Evolutionary conservation across 2,797 vertebrate species (phyloP).

Genomic region (Sandelia bainsii): DNA sequence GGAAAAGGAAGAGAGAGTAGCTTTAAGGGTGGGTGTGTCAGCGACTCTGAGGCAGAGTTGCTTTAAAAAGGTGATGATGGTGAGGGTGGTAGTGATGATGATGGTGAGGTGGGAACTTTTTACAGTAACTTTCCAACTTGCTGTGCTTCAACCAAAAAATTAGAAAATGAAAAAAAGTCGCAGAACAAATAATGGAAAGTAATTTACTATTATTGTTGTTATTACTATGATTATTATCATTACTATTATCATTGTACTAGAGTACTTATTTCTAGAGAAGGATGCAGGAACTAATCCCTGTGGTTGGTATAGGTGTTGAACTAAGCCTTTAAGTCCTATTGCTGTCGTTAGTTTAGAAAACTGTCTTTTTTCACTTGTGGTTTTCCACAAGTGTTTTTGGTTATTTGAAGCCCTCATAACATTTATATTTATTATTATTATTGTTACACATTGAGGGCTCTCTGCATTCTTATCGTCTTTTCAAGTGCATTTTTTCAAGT

Average conservation of each 20-base stretch:
- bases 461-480: constrained; percentile 78
- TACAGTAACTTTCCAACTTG: constrained; percentile 86
- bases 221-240: constrained; percentile 69
- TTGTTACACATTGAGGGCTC: constrained; percentile 80
- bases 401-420: constrained; percentile 82
- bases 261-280: constrained; percentile 84
- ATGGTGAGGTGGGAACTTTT: constrained; percentile 83
- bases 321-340: constrained; percentile 84
- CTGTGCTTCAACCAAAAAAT: constrained; percentile 86
- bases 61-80: constrained; percentile 68
- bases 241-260: constrained; percentile 85
- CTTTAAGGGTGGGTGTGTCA: constrained; percentile 51
- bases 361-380: constrained; percentile 67
- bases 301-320: constrained; percentile 82
- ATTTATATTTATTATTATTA: constrained; percentile 86
- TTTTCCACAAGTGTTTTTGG: constrained; percentile 71
- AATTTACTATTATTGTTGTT: constrained; percentile 76
- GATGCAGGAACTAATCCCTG: constrained; percentile 86
- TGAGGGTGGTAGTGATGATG: constrained; percentile 72
- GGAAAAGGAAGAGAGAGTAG: constrained; percentile 67
- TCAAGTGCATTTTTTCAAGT: constrained; percentile 80
- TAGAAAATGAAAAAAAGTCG: constrained; percentile 72
- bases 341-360: constrained; percentile 82
- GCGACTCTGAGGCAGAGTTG: constrained; percentile 69
- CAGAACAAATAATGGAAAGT: constrained; percentile 80